phyloP scores from a whole-genome alignment of 2,797 vertebrate species.

The Karalla daura region DNA sequence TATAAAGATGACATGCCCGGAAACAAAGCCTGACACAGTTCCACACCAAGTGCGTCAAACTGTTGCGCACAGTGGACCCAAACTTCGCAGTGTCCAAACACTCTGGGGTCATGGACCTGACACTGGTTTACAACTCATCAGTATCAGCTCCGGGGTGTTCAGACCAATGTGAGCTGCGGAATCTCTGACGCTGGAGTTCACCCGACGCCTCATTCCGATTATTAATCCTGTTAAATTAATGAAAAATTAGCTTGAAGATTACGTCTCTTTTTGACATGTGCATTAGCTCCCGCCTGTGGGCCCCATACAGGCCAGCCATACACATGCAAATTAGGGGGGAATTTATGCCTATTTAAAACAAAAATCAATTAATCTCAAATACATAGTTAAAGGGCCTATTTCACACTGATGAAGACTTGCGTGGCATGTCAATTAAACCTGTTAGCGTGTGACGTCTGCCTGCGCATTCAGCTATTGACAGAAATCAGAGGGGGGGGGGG shows the following conservation, averaged over 20 bases:
- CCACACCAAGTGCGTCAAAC: neutral
- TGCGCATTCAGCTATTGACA: constrained; percentile 57
- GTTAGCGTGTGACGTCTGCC: constrained; percentile 62
- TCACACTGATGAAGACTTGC: constrained; percentile 72
- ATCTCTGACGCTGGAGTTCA: too few relatives aligned
- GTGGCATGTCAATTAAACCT: constrained; percentile 70
- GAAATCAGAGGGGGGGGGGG: constrained; percentile 55
- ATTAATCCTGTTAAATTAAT: constrained; percentile 28
- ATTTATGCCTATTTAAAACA: constrained; percentile 59
- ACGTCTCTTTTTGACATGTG: constrained; percentile 45
- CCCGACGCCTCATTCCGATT: constrained; percentile 19
- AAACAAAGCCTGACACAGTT: neutral
- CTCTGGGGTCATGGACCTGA: neutral
- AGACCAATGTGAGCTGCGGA: neutral
- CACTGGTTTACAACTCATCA: constrained; percentile 59
- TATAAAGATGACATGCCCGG: constrained; percentile 2
- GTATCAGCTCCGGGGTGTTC: constrained; percentile 14
- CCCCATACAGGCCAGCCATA: constrained; percentile 55
- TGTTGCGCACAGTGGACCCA: constrained; percentile 21
- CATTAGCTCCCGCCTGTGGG: constrained; percentile 44
- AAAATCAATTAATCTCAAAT: constrained; percentile 77
- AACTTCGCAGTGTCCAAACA: neutral
- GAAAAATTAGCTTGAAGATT: constrained; percentile 7
- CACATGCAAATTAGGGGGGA: constrained; percentile 64
- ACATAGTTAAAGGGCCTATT: constrained; percentile 67